phyloP scores from a whole-genome alignment of 2,797 vertebrate species.

The Pteropus rufus region DNA sequence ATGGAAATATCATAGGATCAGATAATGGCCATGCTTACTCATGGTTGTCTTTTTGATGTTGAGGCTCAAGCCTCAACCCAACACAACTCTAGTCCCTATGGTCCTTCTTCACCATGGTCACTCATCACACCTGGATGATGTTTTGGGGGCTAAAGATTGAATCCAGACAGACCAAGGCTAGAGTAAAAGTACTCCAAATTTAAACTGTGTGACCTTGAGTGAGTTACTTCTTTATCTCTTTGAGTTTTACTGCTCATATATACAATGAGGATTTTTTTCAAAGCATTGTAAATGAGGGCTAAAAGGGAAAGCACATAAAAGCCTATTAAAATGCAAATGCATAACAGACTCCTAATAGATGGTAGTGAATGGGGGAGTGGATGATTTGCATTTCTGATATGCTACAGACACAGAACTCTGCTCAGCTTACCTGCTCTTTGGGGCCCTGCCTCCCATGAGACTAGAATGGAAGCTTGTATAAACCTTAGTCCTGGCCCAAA shows the following conservation, averaged over 20 bases:
- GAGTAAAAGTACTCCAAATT: not conserved
- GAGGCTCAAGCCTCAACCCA: not conserved
- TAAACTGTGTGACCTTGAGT: not conserved
- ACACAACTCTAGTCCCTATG: rapidly evolving
- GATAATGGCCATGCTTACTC: rapidly evolving
- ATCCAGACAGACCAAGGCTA: not conserved
- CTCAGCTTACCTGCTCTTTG: too few species aligned
- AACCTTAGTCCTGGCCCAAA: rapidly evolving
- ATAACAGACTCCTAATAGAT: not conserved
- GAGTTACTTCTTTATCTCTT: not conserved
- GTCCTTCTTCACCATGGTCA: not conserved
- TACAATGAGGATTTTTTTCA: not conserved
- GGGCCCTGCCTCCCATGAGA: rapidly evolving
- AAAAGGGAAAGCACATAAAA: not conserved
- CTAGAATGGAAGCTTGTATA: not conserved
- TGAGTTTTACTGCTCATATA: not conserved
- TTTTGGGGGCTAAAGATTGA: not conserved
- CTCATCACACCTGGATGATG: not conserved
- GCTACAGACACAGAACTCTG: not conserved
- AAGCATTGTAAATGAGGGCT: not conserved
- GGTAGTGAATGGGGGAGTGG: not conserved
- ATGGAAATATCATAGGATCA: not conserved
- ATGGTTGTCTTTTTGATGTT: not conserved
- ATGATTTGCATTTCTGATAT: not conserved
- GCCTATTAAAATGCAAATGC: not conserved